A percentile compares a stretch with the other conserved stretches of the same genome.
phyloP scores from a whole-genome alignment of 2,113 vertebrate species.

The Zootoca vivipara region DNA sequence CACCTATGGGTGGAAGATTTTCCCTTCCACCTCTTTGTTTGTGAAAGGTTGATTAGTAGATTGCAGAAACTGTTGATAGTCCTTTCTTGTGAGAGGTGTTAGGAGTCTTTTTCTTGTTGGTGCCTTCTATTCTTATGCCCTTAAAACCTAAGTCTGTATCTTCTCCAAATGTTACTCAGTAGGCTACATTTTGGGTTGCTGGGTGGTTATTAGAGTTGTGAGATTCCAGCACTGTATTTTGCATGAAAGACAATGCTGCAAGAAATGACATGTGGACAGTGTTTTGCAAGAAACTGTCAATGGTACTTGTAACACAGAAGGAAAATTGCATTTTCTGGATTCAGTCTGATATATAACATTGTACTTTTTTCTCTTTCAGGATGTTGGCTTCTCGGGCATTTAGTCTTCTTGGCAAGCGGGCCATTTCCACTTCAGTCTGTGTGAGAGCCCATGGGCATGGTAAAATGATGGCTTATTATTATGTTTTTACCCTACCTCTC shows the following conservation, averaged over 20 bases:
- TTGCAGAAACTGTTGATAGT: not conserved
- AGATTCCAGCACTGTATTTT: not conserved
- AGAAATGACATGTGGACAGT: too few relatives aligned
- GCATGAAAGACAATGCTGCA: not conserved
- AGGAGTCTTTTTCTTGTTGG: not conserved
- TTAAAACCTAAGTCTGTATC: not conserved
- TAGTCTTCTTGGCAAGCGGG: conserved; percentile 84
- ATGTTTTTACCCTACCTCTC: too few relatives aligned
- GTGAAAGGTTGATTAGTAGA: not conserved
- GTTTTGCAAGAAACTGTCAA: not conserved
- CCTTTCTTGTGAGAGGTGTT: not conserved
- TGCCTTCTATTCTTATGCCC: not conserved
- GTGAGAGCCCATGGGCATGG: conserved; percentile 83
- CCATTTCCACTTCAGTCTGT: conserved; percentile 87
- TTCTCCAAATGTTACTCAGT: not conserved
- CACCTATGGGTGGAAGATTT: too few relatives aligned
- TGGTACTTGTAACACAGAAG: not conserved
- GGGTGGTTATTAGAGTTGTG: not conserved
- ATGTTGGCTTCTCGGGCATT: conserved; percentile 90
- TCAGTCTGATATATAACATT: accelerated
- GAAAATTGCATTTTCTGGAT: not conserved
- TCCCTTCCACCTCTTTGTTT: not conserved
- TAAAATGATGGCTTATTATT: conserved; percentile 58
- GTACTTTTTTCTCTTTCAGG: conserved; percentile 65
- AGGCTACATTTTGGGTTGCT: not conserved